phyloP scores from a whole-genome alignment of 2,888 invertebrate genomes.

The Sinhomidia bicolor region DNA sequence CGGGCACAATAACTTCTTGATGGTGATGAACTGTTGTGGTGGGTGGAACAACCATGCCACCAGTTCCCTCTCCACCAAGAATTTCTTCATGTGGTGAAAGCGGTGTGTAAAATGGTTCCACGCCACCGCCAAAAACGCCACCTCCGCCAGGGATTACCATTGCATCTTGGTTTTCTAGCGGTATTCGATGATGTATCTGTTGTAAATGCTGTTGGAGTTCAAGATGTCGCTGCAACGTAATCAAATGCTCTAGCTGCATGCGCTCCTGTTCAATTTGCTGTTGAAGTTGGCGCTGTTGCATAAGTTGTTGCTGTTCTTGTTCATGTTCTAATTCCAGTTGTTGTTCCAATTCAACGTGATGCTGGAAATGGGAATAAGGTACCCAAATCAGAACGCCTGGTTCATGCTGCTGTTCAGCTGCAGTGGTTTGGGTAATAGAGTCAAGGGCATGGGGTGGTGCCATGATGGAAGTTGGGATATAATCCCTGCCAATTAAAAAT shows the following conservation, averaged over 20 bases:
- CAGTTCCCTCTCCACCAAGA: neutral
- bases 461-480: neutral
- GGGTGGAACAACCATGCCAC: neutral
- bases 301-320: slow-evolving; percentile 3
- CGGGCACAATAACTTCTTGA: neutral
- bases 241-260: slow-evolving; percentile 1
- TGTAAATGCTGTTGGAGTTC: slow-evolving; percentile 28
- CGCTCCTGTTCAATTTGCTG: slow-evolving; percentile 40
- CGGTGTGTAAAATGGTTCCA: neutral
- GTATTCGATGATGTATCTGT: neutral
- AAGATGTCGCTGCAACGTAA: slow-evolving; percentile 4
- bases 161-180: slow-evolving; percentile 37
- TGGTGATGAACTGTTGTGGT: neutral
- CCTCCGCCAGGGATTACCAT: neutral
- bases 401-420: neutral
- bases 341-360: slow-evolving; percentile 28
- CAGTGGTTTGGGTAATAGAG: neutral
- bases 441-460: neutral
- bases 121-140: neutral
- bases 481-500: slow-evolving; percentile 37
- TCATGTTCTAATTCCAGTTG: slow-evolving; percentile 17
- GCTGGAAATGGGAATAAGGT: slow-evolving; percentile 18
- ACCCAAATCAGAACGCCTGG: slow-evolving; percentile 42
- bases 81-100: slow-evolving; percentile 12
- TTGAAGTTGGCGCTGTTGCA: neutral